Evolutionary conservation across 2,797 vertebrate genomes (phyloP).

Genomic region (Pangasius mekongensis): DNA sequence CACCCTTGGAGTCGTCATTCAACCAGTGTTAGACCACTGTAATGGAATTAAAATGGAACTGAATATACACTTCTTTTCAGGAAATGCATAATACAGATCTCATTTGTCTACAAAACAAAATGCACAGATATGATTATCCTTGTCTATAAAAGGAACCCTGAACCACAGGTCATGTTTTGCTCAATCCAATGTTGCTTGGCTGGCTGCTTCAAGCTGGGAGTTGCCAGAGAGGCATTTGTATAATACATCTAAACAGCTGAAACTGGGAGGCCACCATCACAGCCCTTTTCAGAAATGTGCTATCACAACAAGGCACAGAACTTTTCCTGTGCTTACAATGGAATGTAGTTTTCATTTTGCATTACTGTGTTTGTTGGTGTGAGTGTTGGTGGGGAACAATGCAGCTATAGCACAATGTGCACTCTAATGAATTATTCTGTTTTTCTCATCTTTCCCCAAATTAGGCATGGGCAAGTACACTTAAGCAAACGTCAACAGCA

Average conservation of each 20-base stretch:
- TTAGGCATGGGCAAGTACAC: not conserved
- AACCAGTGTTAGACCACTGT: not conserved
- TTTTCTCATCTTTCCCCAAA: not conserved
- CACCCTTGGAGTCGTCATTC: conserved; percentile 10
- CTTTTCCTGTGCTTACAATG: conserved; percentile 2
- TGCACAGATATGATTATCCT: conserved; percentile 32
- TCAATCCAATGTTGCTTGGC: conserved; percentile 28
- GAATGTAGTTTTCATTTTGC: not conserved
- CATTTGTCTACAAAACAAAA: conserved; percentile 31
- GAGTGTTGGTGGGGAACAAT: not conserved
- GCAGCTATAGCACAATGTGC: not conserved
- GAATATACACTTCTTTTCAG: not conserved
- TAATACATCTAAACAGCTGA: conserved; percentile 32
- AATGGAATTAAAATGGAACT: conserved; percentile 28
- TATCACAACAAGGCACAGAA: not conserved
- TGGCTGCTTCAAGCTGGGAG: conserved; percentile 40
- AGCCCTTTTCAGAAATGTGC: conserved; percentile 32
- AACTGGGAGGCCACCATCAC: conserved; percentile 30
- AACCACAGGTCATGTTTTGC: conserved; percentile 31
- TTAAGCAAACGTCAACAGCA: not conserved
- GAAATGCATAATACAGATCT: conserved; percentile 17
- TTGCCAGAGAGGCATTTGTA: conserved; percentile 34
- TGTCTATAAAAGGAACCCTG: conserved; percentile 37
- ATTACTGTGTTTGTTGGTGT: not conserved
- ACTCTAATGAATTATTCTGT: not conserved